Conservation (phyloP, 2,113 vertebrate genomes). For the Xenopus laevis region DNA sequence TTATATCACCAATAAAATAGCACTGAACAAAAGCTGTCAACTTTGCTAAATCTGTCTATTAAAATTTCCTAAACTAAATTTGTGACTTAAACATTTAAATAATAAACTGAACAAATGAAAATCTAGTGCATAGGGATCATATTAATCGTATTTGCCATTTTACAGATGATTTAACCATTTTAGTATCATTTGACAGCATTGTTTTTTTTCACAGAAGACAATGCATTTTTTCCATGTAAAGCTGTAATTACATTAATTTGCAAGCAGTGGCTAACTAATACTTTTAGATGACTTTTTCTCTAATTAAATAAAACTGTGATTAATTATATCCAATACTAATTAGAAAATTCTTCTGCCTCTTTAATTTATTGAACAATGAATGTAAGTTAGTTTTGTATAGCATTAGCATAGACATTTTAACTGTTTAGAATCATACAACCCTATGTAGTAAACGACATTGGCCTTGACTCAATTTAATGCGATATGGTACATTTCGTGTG, state of each 20-base stretch:
- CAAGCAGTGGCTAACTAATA: slow-evolving; percentile 2
- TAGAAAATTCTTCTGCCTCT: too few relatives aligned
- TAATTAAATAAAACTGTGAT: slow-evolving; percentile 4
- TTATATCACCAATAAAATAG: slow-evolving; percentile 54
- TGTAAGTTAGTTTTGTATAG: too few relatives aligned
- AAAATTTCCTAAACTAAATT: slow-evolving; percentile 67
- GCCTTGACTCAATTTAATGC: too few relatives aligned
- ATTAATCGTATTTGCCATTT: slow-evolving; percentile 71
- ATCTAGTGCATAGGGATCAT: slow-evolving; percentile 61
- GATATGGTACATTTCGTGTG: too few relatives aligned
- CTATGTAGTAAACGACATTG: too few relatives aligned
- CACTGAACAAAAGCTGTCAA: slow-evolving; percentile 58
- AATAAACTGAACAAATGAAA: too few relatives aligned
- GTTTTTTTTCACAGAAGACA: not conserved
- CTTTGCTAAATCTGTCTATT: slow-evolving; percentile 67
- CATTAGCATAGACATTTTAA: too few relatives aligned
- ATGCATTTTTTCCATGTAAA: not conserved
- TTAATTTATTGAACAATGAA: too few relatives aligned
- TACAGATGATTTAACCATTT: slow-evolving; percentile 54
- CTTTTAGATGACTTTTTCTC: not conserved
- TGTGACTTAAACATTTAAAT: too few relatives aligned
- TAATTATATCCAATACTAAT: not conserved
- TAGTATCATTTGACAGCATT: slow-evolving; percentile 43
- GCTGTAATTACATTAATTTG: not conserved
- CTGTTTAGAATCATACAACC: too few relatives aligned